phyloP scores from a whole-genome alignment of 2,797 vertebrate species.

The Alca torda region DNA sequence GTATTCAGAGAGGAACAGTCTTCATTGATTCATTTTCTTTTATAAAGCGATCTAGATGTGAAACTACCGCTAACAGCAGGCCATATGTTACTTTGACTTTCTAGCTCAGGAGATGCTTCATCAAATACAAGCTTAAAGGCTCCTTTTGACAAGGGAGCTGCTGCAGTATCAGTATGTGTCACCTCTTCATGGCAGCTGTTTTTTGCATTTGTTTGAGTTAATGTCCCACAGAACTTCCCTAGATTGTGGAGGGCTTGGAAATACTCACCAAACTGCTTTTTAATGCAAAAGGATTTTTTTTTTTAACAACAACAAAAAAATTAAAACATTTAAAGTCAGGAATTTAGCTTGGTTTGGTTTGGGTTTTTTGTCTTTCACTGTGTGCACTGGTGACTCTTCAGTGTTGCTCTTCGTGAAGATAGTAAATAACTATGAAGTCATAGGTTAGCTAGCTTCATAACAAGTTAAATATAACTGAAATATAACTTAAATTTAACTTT shows the following conservation, averaged over 20 bases:
- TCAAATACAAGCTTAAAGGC: background rate
- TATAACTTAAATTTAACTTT: background rate
- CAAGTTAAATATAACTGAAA: background rate
- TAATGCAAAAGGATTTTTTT: background rate
- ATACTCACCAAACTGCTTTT: background rate
- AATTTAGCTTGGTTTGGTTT: background rate
- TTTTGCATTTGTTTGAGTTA: background rate
- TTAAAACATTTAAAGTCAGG: background rate
- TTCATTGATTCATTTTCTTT: background rate
- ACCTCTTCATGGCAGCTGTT: background rate
- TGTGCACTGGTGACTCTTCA: background rate
- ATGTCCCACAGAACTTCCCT: background rate
- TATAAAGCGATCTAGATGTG: background rate
- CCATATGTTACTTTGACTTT: background rate
- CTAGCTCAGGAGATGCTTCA: background rate
- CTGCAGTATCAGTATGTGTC: background rate
- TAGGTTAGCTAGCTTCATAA: background rate
- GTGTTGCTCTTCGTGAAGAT: background rate
- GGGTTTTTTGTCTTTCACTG: background rate
- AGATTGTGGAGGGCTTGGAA: background rate
- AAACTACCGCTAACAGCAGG: background rate
- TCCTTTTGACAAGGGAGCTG: background rate
- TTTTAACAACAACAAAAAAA: background rate
- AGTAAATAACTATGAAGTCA: background rate
- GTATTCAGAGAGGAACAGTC: background rate